phyloP scores from a whole-genome alignment of 2,888 invertebrate genomes.

The Pyrrhia umbra region DNA sequence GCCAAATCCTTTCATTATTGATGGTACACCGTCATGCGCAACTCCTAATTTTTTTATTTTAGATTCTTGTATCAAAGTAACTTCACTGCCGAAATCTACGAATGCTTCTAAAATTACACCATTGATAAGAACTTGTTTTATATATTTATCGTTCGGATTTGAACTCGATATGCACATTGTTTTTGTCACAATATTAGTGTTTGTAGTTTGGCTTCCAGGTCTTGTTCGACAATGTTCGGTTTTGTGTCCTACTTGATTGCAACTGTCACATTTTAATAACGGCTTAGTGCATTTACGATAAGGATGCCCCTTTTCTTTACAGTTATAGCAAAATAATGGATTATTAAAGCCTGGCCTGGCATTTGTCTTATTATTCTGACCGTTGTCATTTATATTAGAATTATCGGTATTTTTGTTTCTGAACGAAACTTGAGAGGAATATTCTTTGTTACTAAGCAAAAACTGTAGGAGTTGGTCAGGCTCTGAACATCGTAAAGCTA shows the following conservation, averaged over 20 bases:
- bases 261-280: neutral
- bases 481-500: constrained; percentile 10
- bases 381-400: neutral
- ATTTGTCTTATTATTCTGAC: too few relatives aligned
- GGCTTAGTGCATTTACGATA: constrained; percentile 22
- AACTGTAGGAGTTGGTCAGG: constrained; percentile 19
- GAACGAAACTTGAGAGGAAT: neutral
- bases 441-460: constrained; percentile 21
- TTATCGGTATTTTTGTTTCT: neutral
- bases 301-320: constrained; percentile 28
- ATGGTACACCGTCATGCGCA: neutral
- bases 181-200: too few relatives aligned
- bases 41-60: neutral
- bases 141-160: constrained; percentile 2
- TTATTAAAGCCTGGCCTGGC: too few relatives aligned
- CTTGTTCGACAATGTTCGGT: neutral
- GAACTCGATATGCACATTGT: constrained; percentile 12
- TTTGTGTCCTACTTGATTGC: constrained; percentile 22
- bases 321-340: constrained; percentile 27
- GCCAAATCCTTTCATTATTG: constrained; percentile 13
- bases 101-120: constrained; percentile 1
- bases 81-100: constrained; percentile 25
- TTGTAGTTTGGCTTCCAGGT: neutral
- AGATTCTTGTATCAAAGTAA: constrained; percentile 4
- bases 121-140: constrained; percentile 1